Evolutionary conservation across 1,140 invertebrate genomes (phyloP), one percentile per base, ranked within the genome.

Genomic region (Ptiloglossa arizonensis): DNA sequence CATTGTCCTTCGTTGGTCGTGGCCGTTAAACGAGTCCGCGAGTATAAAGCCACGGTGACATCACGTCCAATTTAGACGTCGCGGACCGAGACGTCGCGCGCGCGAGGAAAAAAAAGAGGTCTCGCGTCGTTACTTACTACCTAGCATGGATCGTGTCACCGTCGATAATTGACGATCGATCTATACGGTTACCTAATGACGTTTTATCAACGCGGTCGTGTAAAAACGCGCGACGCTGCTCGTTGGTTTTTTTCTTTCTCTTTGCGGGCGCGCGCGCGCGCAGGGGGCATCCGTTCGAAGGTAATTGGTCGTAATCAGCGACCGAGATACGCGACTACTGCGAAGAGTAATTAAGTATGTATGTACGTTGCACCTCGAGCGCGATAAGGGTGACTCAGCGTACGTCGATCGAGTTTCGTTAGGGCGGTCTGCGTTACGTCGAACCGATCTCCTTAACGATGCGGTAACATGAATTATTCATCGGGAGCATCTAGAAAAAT

Each of bases 1-100:
- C 46, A 83, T 87, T 86, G 76, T 87, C 85, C 81, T 87, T 86
- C 83, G 77, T 70, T 85, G 48, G 63, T 17, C 62, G 60, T 79
- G 56, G 9, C 76, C 35, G 66, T 81, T 82, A 86, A 79, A 62
- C 66, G 69, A 35, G 22, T 60, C 38, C 54, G 48, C 64, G 67
- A 75, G 27, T 46, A 72, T 81, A 82, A 82, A 60, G 63, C 41
- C 44, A 57, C 75, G 73, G 52, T 87, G 86, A 87, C 86, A 83
- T 87, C 86, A 87, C 59, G 69, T 60, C 62, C 60, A 81, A 71
- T 87, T 87, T 83, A 76, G 35, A 73, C 46, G n/a, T n/a, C n/a
- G n/a, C n/a, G 46, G 22, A 38, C 6, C 8, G 22, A 67, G 38
- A 56, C 54, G 32, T 64, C 46, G 60, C 48, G 70, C 56, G 35